These are phyloP conservation scores for Enteromius viviparus DNA, from an alignment of 2,797 vertebrate genomes.

Conservation along the genomic window DNA sequence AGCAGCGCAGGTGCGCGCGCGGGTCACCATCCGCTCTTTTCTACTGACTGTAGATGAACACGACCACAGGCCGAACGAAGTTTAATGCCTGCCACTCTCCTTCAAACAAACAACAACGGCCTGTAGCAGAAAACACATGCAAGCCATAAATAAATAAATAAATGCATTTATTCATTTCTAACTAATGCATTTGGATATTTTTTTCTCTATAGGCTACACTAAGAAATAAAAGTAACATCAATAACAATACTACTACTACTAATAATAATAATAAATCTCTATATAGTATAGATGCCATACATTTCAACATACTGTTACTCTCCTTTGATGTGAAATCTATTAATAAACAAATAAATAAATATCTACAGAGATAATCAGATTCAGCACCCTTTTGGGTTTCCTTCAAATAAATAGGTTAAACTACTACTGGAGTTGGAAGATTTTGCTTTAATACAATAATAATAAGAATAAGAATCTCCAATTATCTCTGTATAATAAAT, in stretches of 20 bases:
- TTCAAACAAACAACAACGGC: background rate
- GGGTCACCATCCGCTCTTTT: background rate
- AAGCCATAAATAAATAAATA: background rate
- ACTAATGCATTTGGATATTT: background rate
- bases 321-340: background rate
- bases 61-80: background rate
- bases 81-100: background rate
- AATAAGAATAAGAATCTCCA: background rate
- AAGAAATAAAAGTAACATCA: background rate
- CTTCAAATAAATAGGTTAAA: background rate
- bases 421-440: background rate
- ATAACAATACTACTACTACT: background rate
- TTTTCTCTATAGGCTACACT: background rate
- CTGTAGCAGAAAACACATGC: background rate
- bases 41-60: background rate
- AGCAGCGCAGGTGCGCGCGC: conserved; percentile 38
- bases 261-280: background rate
- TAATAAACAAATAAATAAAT: background rate
- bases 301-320: background rate
- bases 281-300: background rate
- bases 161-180: background rate
- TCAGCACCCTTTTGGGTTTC: background rate
- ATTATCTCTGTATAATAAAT: too few relatives aligned
- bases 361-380: background rate
- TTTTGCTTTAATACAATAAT: background rate